phyloP scores from a whole-genome alignment of 2,888 invertebrate species.

The Protonemura montana region DNA sequence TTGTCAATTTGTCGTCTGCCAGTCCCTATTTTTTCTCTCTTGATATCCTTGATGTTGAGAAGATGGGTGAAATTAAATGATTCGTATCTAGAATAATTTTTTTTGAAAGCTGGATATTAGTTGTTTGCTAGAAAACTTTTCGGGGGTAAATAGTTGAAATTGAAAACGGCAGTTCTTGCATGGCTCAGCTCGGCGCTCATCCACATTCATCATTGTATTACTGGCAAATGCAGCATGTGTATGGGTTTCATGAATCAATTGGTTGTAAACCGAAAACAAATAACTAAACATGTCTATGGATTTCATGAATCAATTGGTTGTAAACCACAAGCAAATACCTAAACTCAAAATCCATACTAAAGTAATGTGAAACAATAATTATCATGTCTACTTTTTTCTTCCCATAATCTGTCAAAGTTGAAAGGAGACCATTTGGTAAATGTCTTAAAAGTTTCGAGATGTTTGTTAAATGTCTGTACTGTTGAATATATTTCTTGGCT shows the following conservation, averaged over 20 bases:
- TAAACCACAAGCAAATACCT: not conserved
- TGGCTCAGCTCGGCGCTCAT: not conserved
- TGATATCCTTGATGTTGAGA: constrained; percentile 34
- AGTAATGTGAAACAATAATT: not conserved
- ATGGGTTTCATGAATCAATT: not conserved
- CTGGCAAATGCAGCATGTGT: not conserved
- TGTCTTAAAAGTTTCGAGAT: constrained; percentile 22
- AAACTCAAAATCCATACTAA: constrained; percentile 7
- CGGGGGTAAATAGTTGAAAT: not conserved
- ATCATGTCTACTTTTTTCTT: constrained; percentile 32
- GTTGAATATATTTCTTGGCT: constrained; percentile 28
- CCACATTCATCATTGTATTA: not conserved
- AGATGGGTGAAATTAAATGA: constrained; percentile 21
- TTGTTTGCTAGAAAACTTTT: constrained; percentile 24
- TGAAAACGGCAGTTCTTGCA: not conserved
- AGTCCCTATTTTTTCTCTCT: constrained; percentile 28
- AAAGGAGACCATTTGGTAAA: constrained; percentile 17
- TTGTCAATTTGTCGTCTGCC: constrained; percentile 49
- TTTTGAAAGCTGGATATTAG: constrained; percentile 12
- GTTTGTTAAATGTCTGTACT: constrained; percentile 39
- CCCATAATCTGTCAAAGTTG: constrained; percentile 34
- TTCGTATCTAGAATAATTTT: not conserved
- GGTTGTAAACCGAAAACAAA: not conserved
- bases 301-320: not conserved
- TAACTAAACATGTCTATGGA: not conserved